Conservation (phyloP, 2,888 invertebrate genomes). For the Tetheella fluctuosa region DNA sequence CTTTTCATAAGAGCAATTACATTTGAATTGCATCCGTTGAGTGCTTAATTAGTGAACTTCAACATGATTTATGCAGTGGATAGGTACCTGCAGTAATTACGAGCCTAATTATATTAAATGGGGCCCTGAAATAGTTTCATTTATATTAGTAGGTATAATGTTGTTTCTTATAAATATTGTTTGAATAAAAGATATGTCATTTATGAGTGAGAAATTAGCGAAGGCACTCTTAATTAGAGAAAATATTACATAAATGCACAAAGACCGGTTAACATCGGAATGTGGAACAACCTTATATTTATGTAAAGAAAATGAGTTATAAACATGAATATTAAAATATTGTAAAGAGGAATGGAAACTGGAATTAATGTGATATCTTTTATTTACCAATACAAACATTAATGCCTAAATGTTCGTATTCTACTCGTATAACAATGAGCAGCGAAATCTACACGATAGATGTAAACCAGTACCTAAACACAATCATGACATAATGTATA, state of each 20-base stretch:
- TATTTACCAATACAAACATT: too few species aligned
- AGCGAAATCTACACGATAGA: not conserved
- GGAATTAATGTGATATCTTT: not conserved
- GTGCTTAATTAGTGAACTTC: constrained; percentile 39
- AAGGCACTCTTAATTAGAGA: not conserved
- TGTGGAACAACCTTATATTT: not conserved
- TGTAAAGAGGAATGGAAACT: not conserved
- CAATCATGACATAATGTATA: not conserved
- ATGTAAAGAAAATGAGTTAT: not conserved
- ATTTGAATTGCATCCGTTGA: constrained; percentile 45
- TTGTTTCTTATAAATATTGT: constrained; percentile 10
- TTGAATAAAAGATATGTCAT: not conserved
- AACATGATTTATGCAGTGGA: constrained; percentile 21
- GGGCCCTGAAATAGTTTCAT: constrained; percentile 15
- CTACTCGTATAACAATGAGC: too few species aligned
- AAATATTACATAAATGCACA: not conserved
- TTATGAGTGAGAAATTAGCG: not conserved
- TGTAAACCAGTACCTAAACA: not conserved
- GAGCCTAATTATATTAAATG: constrained; percentile 10
- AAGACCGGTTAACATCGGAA: not conserved
- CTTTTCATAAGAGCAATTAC: constrained; percentile 35
- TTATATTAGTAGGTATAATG: constrained; percentile 3
- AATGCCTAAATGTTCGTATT: not conserved
- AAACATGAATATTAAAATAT: not conserved
- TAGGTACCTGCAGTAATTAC: constrained; percentile 13